phyloP scores from a whole-genome alignment of 92 coral and sea anemone genomes.

The Zoanthus sansibaricus region DNA sequence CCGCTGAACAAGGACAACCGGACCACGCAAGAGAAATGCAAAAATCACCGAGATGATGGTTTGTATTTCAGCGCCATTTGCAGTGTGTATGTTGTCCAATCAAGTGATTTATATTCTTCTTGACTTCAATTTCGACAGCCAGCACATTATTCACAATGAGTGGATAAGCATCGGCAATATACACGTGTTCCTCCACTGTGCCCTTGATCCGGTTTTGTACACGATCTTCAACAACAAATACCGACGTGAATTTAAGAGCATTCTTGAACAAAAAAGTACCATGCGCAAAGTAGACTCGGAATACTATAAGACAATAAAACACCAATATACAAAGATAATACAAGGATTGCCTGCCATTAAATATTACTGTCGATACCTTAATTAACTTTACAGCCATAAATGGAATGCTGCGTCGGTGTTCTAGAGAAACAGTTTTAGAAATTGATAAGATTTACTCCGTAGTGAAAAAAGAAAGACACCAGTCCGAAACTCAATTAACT shows the following conservation, averaged over 20 bases:
- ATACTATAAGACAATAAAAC: too few relatives aligned
- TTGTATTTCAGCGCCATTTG: conserved; percentile 68
- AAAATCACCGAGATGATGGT: conserved; percentile 76
- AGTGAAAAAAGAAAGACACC: too few relatives aligned
- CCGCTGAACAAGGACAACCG: conserved; percentile 16
- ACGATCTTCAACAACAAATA: conserved; percentile 75
- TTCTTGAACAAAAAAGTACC: neutral
- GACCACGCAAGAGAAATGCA: conserved; percentile 66
- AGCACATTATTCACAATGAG: conserved; percentile 49
- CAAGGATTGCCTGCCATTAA: too few relatives aligned
- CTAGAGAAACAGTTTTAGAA: too few relatives aligned
- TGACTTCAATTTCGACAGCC: conserved; percentile 53
- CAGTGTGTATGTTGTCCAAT: conserved; percentile 77
- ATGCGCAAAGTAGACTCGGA: neutral
- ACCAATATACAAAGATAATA: too few relatives aligned
- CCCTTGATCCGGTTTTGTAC: conserved; percentile 75
- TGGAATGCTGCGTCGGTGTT: too few relatives aligned
- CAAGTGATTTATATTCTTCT: conserved; percentile 71
- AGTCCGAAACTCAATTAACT: too few relatives aligned
- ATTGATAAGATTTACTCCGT: too few relatives aligned
- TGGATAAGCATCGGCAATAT: conserved; percentile 75
- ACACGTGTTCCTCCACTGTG: conserved; percentile 75
- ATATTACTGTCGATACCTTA: too few relatives aligned
- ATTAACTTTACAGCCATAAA: too few relatives aligned
- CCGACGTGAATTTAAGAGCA: conserved; percentile 64